Conservation (phyloP, 2,888 invertebrate genomes). For the Gerris lacustris region DNA sequence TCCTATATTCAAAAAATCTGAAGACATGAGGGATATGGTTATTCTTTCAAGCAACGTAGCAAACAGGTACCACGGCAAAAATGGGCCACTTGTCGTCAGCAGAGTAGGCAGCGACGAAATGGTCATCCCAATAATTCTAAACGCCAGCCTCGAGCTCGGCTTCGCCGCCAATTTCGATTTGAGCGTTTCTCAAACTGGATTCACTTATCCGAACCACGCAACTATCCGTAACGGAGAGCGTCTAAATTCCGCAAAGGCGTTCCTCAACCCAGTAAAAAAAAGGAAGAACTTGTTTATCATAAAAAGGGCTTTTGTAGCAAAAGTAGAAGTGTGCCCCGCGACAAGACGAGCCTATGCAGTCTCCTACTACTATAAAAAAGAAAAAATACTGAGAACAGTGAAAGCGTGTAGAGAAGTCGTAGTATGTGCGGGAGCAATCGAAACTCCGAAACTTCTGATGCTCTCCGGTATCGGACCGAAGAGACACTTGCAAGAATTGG, state of each 20-base stretch:
- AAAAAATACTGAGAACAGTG: constrained; percentile 15
- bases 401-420: constrained; percentile 24
- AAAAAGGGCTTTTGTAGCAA: constrained; percentile 46
- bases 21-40: constrained; percentile 28
- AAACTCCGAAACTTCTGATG: constrained; percentile 21
- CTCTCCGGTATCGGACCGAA: constrained; percentile 24
- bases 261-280: constrained; percentile 45
- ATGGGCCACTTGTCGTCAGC: constrained; percentile 21
- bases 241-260: constrained; percentile 53
- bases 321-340: constrained; percentile 44
- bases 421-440: constrained; percentile 22
- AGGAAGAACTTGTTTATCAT: constrained; percentile 50
- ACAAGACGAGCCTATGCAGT: constrained; percentile 48
- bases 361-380: constrained; percentile 36
- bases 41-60: constrained; percentile 13
- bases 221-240: constrained; percentile 52
- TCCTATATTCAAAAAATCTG: constrained; percentile 39
- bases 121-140: constrained; percentile 14
- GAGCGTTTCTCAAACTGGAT: constrained; percentile 22
- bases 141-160: constrained; percentile 21
- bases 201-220: constrained; percentile 33
- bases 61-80: constrained; percentile 18
- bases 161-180: constrained; percentile 22
- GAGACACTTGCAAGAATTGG: constrained; percentile 19
- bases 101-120: constrained; percentile 18